phyloP scores from a whole-genome alignment of 2,113 vertebrate species.

The Eptatretus burgeri region DNA sequence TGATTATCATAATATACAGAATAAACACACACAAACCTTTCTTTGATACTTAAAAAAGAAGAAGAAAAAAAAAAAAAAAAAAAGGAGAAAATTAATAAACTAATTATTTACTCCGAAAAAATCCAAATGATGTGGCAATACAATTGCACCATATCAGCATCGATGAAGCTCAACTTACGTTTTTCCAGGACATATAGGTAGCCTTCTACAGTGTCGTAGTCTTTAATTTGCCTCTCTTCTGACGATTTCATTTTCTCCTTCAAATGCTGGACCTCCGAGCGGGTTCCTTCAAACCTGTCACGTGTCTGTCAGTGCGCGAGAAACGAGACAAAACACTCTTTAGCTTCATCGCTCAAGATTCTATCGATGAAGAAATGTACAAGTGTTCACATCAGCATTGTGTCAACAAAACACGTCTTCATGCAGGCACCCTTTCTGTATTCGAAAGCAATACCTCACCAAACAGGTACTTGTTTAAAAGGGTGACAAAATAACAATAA shows the following conservation, averaged over 20 bases:
- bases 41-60: background rate
- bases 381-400: no score
- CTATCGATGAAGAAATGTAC: no score
- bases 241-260: constrained; percentile 99
- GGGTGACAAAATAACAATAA: background rate
- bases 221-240: constrained; percentile 56
- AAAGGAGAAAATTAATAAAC: no score
- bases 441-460: no score
- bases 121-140: background rate
- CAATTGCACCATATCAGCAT: background rate
- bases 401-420: no score
- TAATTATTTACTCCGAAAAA: background rate
- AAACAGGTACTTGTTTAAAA: constrained; percentile 27
- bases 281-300: constrained; percentile 75
- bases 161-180: constrained; percentile 24
- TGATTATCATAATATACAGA: no score
- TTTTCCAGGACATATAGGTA: constrained; percentile 87
- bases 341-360: no score
- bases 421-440: no score
- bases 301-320: constrained; percentile 29
- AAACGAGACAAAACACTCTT: no score
- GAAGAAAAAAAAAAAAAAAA: background rate
- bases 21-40: no score
- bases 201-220: constrained; percentile 53
- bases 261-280: constrained; percentile 67